phyloP scores from a whole-genome alignment of 2,113 vertebrate species.

The Channa maculata region DNA sequence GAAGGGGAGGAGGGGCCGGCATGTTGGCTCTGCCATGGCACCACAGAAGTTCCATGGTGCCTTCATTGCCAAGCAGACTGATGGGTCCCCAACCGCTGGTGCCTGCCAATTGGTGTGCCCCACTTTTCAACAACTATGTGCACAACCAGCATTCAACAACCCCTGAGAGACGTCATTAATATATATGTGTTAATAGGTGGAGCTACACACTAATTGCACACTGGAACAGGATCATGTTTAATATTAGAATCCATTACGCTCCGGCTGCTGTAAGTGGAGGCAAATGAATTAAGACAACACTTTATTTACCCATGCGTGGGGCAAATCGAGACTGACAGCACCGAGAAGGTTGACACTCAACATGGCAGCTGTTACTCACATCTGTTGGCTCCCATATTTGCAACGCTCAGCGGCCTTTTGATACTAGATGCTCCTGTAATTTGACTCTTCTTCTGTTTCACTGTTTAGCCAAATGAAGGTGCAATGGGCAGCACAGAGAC shows the following conservation, averaged over 20 bases:
- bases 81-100: constrained; percentile 48
- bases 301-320: constrained; percentile 71
- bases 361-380: constrained; percentile 79
- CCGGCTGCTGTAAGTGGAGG: constrained; percentile 65
- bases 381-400: constrained; percentile 70
- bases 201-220: constrained; percentile 76
- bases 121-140: constrained; percentile 17
- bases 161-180: constrained; percentile 69
- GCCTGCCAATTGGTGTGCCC: constrained; percentile 50
- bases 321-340: constrained; percentile 77
- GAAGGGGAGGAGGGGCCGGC: constrained; percentile 11
- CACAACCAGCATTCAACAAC: constrained; percentile 50
- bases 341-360: constrained; percentile 72
- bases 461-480: constrained; percentile 34
- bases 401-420: constrained; percentile 75
- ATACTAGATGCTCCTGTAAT: constrained; percentile 72
- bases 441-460: constrained; percentile 55
- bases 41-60: constrained; percentile 54
- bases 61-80: constrained; percentile 57
- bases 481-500: constrained; percentile 41
- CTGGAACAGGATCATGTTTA: constrained; percentile 73
- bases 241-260: constrained; percentile 78
- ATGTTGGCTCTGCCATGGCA: constrained; percentile 45
- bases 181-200: constrained; percentile 80
- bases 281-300: constrained; percentile 82